phyloP scores from a whole-genome alignment of 53 echinoderm and acorn worm species.

The Actinopyga echinites region DNA sequence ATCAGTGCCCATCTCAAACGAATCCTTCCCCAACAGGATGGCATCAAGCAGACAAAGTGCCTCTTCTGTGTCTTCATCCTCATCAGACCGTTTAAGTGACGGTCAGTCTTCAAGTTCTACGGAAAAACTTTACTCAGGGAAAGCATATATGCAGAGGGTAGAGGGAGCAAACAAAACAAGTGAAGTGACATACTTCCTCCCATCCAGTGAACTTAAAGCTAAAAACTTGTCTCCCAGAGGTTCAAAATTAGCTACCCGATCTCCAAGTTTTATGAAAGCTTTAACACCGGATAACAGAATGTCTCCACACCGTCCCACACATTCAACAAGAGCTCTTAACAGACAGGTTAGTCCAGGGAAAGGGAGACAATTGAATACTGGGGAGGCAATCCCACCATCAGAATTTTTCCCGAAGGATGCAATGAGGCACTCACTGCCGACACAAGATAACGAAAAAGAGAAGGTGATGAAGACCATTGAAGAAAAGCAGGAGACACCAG shows the following conservation, averaged over 20 bases:
- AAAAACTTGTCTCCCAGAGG: slow-evolving; percentile 13
- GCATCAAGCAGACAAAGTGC: slow-evolving; percentile 51
- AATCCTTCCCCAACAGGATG: slow-evolving; percentile 52
- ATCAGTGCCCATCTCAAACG: slow-evolving; percentile 2
- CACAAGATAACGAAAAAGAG: slow-evolving; percentile 26
- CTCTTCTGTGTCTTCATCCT: slow-evolving; percentile 72
- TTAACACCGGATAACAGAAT: neutral
- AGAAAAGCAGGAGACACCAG: slow-evolving; percentile 41
- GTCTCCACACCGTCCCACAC: neutral
- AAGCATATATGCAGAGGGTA: slow-evolving; percentile 43
- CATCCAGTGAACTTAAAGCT: slow-evolving; percentile 32
- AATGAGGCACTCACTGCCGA: slow-evolving; percentile 61
- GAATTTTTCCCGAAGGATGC: slow-evolving; percentile 90
- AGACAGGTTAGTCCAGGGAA: slow-evolving; percentile 21
- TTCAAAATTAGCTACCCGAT: neutral
- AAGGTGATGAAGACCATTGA: slow-evolving; percentile 36
- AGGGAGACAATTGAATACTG: slow-evolving; percentile 40
- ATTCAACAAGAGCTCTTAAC: slow-evolving; percentile 34
- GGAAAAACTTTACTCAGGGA: slow-evolving; percentile 53
- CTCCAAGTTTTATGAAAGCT: slow-evolving; percentile 36
- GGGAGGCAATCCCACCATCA: slow-evolving; percentile 56
- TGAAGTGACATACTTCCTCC: slow-evolving; percentile 47
- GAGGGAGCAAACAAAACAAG: slow-evolving; percentile 44
- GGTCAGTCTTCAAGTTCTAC: slow-evolving; percentile 69
- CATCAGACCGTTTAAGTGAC: slow-evolving; percentile 70